Evolutionary conservation across 1,140 invertebrate genomes (phyloP), one percentile per base, ranked within the genome.

Genomic region (Cheumatopsyche charites): DNA sequence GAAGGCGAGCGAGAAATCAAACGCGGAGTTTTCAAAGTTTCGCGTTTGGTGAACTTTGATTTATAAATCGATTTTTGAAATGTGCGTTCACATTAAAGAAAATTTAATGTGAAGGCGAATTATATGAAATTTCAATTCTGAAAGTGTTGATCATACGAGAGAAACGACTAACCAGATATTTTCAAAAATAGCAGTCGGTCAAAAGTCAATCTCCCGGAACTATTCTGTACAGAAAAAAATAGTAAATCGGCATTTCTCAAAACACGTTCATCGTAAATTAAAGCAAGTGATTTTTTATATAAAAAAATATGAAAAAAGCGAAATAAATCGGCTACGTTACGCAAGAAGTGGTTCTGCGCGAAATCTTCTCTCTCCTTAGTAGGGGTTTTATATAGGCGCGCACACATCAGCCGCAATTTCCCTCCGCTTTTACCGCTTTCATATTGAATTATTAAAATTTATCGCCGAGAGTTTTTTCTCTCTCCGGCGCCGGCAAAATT

Each of bases 381-480:
- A 41, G n/a, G 29, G 36, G 12, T 42, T 19, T 15, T n/a, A 49
- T 19, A 11, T 42, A 62, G 21, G 15, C 58, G n/a, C 58, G 13
- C 26, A 36, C 26, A 70, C 69, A 72, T 75, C 73, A 65, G 70
- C 65, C 73, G 73, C 73, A 62, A 74, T 74, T 74, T 74, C 73
- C 68, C 70, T 74, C 65, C 73, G 62, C 67, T 70, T 75, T 75
- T 75, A 75, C 74, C 74, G 74, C 74, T 71, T 73, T 71, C 74
- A 73, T 76, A 76, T 76, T 76, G 75, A 76, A 76, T 76, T 76
- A 76, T 76, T 76, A 76, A 76, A 73, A 76, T 76, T 76, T 76
- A 76, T 76, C 75, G 75, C 62, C 67, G 69, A 23, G 72, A 70
- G 72, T 70, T 76, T 73, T 75, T 75, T 68, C 23, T 58, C 19